Conservation (phyloP, 2,888 invertebrate genomes). For the Epiblema foenella region DNA sequence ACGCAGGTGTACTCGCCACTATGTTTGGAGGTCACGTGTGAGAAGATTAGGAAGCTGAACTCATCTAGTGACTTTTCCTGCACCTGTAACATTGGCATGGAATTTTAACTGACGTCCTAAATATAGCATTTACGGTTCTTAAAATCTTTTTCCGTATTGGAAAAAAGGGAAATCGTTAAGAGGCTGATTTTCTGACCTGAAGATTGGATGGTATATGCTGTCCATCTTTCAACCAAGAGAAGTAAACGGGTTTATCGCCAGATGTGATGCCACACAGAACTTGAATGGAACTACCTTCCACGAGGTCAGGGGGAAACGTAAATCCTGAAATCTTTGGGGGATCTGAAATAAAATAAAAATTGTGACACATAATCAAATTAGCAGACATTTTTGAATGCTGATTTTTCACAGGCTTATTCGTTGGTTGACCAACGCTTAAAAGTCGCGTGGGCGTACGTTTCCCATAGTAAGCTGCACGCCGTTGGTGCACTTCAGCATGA, state of each 20-base stretch:
- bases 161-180: neutral
- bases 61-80: conserved; percentile 89
- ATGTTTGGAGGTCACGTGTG: conserved; percentile 88
- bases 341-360: conserved; percentile 70
- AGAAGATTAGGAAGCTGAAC: conserved; percentile 89
- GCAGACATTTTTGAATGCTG: too few species aligned
- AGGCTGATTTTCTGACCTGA: conserved; percentile 76
- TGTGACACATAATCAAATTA: too few species aligned
- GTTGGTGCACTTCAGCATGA: too few species aligned
- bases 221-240: conserved; percentile 89
- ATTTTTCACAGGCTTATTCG: too few species aligned
- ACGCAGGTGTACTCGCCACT: conserved; percentile 90
- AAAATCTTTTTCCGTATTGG: neutral
- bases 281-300: conserved; percentile 93
- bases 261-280: conserved; percentile 92
- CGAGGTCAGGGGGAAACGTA: conserved; percentile 91
- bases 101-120: neutral
- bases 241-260: conserved; percentile 89
- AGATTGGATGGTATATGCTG: conserved; percentile 86
- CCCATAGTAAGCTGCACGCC: too few species aligned
- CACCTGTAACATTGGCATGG: conserved; percentile 68
- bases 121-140: neutral
- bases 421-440: too few species aligned
- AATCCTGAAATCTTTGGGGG: conserved; percentile 95
- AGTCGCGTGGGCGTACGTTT: too few species aligned